These are phyloP conservation scores for Cosmorhoe ocellata DNA, from an alignment of 2,888 invertebrate genomes.

Conservation along the genomic window DNA sequence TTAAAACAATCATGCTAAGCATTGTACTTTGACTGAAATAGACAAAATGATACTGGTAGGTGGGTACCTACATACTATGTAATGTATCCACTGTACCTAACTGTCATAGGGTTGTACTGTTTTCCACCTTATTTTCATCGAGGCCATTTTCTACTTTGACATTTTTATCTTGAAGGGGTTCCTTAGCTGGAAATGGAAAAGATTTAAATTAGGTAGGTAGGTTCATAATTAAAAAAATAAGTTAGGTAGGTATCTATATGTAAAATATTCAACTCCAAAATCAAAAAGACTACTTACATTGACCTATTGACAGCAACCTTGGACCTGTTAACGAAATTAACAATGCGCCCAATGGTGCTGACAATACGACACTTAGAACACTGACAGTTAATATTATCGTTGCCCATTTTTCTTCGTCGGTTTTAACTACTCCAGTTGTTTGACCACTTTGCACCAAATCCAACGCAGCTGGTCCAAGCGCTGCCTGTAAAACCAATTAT, in stretches of 20 bases:
- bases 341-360: conserved; percentile 88
- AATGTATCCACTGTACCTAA: no score
- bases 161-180: not conserved
- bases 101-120: not conserved
- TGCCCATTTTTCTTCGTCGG: conserved; percentile 77
- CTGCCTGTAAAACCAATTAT: conserved; percentile 76
- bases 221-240: no score
- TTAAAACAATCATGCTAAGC: no score
- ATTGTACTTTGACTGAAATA: no score
- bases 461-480: conserved; percentile 86
- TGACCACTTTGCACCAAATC: conserved; percentile 71
- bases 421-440: conserved; percentile 62
- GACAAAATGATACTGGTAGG: no score
- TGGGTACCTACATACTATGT: no score
- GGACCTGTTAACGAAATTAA: conserved; percentile 86
- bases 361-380: conserved; percentile 88
- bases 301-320: conserved; percentile 67
- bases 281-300: no score
- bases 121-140: conserved; percentile 4
- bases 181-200: conserved; percentile 13
- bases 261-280: no score
- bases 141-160: conserved; percentile 11
- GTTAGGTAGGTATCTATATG: no score
- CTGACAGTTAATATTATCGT: conserved; percentile 85
- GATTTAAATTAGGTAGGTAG: no score